Evolutionary conservation across 2,113 vertebrate species (phyloP), one percentile per base, ranked within the genome.

Genomic region (Hippocampus zosterae): DNA sequence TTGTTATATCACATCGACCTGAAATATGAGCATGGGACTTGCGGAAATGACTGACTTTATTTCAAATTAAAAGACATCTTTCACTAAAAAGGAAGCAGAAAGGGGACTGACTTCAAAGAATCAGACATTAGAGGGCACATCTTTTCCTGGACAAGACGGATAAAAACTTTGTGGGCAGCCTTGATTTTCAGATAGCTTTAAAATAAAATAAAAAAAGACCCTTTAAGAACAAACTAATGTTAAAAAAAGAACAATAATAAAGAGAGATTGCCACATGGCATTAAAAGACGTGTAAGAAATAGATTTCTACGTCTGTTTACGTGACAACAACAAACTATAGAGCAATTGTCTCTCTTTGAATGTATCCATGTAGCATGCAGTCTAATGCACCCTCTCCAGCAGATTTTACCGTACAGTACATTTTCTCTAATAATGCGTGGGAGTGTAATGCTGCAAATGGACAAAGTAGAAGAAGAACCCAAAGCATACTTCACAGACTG

Each of bases 401-500:
- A 40, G 70, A 37, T 1, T 66, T 42, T 50, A 42, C 57, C 18
- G 37, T 60, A 56, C 65, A 59, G 48, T 25, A 7, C 70, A 67
- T 65, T 60, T 65, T 53, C 70, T 60, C 56, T 25, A 18, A 57
- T 73, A 77, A 76, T 33, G 18, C 68, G 73, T 65, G 65, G 72
- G 67, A 46, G 48, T 46, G 41, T 64, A 19, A 60, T 61, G 60
- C 59, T 63, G 23, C 42, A 67, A 77, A 84, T 64, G 59, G 55
- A 69, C 44, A 72, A 78, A 79, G 64, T 63, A 6, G 71, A 44
- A 65, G 70, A 44, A 65, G 71, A 75, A 71, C 78, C 72, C 78
- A 65, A 57, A 68, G 61, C 75, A 76, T 72, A 65, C 73, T 76
- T 70, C 81, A 75, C 73, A 67, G 77, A 73, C 78, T 86, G 81